These are phyloP conservation scores for Cataglyphis hispanica DNA, from an alignment of 1,140 invertebrate genomes.

Conservation along the genomic window DNA sequence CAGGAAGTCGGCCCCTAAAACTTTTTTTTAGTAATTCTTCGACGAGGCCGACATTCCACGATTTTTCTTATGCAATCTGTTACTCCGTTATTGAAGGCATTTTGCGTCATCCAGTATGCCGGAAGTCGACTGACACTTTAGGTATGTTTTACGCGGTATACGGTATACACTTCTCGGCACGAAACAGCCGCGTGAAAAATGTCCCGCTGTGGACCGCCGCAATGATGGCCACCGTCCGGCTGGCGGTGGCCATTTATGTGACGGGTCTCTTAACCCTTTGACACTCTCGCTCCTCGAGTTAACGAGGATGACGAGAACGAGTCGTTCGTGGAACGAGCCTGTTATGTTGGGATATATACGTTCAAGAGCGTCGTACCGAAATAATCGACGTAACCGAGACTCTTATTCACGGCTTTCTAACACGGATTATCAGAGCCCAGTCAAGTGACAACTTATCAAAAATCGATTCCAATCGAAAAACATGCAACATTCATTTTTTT, in stretches of 20 bases:
- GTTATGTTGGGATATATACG: slow-evolving; percentile 39
- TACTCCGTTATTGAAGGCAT: slow-evolving; percentile 36
- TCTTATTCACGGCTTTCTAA: background rate
- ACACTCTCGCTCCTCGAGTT: slow-evolving; percentile 54
- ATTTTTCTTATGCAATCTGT: slow-evolving; percentile 31
- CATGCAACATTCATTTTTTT: background rate
- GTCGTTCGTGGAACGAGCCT: slow-evolving; percentile 49
- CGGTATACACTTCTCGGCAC: background rate
- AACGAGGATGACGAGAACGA: slow-evolving; percentile 47
- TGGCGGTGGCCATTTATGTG: slow-evolving; percentile 39
- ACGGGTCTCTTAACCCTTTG: slow-evolving; percentile 59
- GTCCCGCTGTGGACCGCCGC: slow-evolving; percentile 2
- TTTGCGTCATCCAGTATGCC: slow-evolving; percentile 38
- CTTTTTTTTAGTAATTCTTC: background rate
- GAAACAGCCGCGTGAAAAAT: slow-evolving; percentile 34
- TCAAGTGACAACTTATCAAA: background rate
- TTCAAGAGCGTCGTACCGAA: slow-evolving; percentile 18
- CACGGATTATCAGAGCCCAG: background rate
- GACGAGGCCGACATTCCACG: slow-evolving; percentile 6
- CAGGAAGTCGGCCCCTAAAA: background rate
- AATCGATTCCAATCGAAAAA: background rate
- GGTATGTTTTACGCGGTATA: background rate
- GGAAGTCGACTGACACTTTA: slow-evolving; percentile 48
- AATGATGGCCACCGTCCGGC: slow-evolving; percentile 32
- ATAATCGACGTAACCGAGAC: background rate